Evolutionary conservation across 2,888 invertebrate species (phyloP), one percentile per base, ranked within the genome.

Genomic region (Caenorhabditis sulstoni): DNA sequence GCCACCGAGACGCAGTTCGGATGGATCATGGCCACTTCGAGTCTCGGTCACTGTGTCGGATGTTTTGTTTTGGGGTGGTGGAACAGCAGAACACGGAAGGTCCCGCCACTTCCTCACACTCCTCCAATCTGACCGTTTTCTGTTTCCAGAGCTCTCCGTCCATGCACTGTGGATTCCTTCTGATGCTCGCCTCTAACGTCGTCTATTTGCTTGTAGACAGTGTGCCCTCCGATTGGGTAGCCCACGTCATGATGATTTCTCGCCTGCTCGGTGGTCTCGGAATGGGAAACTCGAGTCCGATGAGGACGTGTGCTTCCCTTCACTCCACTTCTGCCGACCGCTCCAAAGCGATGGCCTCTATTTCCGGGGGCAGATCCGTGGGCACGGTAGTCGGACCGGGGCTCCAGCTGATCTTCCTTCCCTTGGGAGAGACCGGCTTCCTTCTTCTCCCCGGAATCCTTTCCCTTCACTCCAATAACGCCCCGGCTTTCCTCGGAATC

Each of bases 121-220:
- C 41, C 49, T n/a, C 14, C 9, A 14, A 45, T 39, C 23, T 29
- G 12, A 47, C 9, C 16, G 18, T 29, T 11, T 16, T 14, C 12
- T 11, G 14, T 18, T 67, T 76, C 18, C 57, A 76, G 66, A 67
- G 61, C 49, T 47, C 66, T 14, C 59, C 65, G 20, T 66, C 78
- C 22, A 71, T 78, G 65, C 53, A 71, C 53, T 78, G 78, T 29
- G 78, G 78, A 0, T 73, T 78, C 47, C 18, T 73, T 11, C 57
- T 78, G 18, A 78, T 78, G 78, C 71, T 78, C 20, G 66, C 71
- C 9, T 71, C 78, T n/a, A 78, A 78, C 22, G 49, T 78, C 16
- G 67, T 78, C 41, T 78, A 78, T 50, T 61, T 78, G 5, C 47
- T 73, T 9, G 55, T 78, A 9, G 78, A 78, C 37, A 22, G 18